Percentiles rank a stretch among this genome's conserved stretches.
These are phyloP conservation scores for Istiophorus platypterus DNA, from an alignment of 2,113 vertebrate genomes.

Conservation along the genomic window DNA sequence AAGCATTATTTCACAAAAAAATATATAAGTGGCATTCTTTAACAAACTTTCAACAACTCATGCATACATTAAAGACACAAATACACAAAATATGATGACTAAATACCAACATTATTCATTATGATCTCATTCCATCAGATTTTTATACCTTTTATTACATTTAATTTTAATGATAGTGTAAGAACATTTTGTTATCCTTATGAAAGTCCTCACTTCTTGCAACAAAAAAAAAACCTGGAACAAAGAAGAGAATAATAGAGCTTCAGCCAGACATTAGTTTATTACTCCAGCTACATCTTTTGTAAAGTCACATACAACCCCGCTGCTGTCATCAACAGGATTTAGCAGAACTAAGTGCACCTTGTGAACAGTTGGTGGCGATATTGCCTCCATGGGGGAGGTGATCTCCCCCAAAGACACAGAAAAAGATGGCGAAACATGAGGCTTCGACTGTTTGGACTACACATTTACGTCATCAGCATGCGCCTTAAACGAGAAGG, in stretches of 20 bases:
- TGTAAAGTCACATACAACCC: neutral
- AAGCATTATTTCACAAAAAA: too few species aligned
- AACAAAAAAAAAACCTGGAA: neutral
- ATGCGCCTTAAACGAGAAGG: conserved; percentile 6
- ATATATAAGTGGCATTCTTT: too few species aligned
- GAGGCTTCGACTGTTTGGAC: neutral
- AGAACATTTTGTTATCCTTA: neutral
- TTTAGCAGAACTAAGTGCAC: neutral
- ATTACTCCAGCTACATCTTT: neutral
- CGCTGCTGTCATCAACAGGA: neutral
- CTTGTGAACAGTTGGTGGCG: conserved; percentile 19
- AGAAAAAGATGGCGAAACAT: neutral
- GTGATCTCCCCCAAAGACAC: neutral
- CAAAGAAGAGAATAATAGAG: too few species aligned
- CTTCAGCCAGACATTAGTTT: neutral
- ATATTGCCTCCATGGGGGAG: neutral
- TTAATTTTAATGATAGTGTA: neutral
- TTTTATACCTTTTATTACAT: neutral
- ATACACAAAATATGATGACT: neutral
- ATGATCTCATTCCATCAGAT: neutral
- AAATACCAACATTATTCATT: neutral
- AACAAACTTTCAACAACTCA: neutral
- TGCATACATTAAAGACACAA: neutral
- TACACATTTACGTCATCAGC: conserved; percentile 61
- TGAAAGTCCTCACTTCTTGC: too few species aligned